A percentile compares a stretch with the other conserved stretches of the same genome.
Conservation (phyloP, 2,797 vertebrate genomes). For the Poecilia gillii region DNA sequence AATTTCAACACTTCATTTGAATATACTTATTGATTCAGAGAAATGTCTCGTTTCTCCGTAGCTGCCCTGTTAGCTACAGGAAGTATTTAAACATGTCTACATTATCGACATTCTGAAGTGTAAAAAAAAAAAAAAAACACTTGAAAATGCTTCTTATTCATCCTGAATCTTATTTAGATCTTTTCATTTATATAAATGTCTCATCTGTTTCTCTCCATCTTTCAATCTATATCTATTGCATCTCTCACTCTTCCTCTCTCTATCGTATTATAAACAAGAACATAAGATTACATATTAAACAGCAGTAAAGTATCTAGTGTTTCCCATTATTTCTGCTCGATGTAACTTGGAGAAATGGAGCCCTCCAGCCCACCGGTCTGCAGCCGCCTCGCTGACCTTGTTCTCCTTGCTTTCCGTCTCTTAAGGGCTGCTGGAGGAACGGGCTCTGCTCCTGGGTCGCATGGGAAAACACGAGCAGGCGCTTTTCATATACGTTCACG, state of each 20-base stretch:
- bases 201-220: no score
- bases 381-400: constrained; percentile 25
- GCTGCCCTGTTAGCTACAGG: no score
- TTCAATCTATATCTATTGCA: no score
- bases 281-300: not conserved
- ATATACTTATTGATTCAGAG: not conserved
- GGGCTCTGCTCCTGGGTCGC: constrained; percentile 93
- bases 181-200: no score
- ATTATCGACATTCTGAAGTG: no score
- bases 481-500: constrained; percentile 97
- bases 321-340: not conserved
- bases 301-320: not conserved
- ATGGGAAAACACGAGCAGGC: constrained; percentile 99
- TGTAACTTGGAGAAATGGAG: no score
- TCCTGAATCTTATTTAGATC: no score
- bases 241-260: no score
- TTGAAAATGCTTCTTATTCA: no score
- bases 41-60: not conserved
- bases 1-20: not conserved
- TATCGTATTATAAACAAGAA: not conserved
- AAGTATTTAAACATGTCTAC: no score
- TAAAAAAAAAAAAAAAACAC: no score
- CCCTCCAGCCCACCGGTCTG: not conserved
- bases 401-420: constrained; percentile 4
- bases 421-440: constrained; percentile 93